A percentile compares a stretch with the other conserved stretches of the same genome.
phyloP scores from a whole-genome alignment of 2,113 vertebrate genomes.

The Rutilus rutilus region DNA sequence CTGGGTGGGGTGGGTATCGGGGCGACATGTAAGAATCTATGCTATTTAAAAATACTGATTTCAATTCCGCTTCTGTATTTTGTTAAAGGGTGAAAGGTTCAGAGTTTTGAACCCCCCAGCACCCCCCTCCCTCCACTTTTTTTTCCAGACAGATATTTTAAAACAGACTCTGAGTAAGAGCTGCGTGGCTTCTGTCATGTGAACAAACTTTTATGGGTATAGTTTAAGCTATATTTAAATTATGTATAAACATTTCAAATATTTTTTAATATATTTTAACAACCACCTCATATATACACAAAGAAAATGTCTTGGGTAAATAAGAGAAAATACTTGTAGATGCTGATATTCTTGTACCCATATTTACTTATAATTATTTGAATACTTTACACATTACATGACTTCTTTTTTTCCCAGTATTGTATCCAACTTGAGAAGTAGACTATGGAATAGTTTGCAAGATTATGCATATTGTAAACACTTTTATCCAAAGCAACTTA shows the following conservation, averaged over 20 bases:
- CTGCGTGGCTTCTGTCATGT: conserved; percentile 24
- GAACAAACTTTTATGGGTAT: not conserved
- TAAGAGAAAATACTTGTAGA: not conserved
- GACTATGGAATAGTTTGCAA: too few relatives aligned
- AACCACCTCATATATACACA: not conserved
- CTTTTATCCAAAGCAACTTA: too few relatives aligned
- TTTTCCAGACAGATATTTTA: conserved; percentile 35
- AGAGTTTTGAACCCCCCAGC: not conserved
- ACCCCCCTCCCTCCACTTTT: not conserved
- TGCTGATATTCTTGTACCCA: not conserved
- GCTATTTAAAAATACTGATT: not conserved
- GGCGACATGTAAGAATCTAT: not conserved
- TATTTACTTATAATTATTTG: not conserved
- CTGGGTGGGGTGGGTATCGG: too few relatives aligned
- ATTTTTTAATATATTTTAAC: not conserved
- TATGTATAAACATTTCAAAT: not conserved
- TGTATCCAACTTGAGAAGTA: too few relatives aligned
- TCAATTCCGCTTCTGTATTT: conserved; percentile 39
- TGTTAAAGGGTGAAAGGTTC: conserved; percentile 41
- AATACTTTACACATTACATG: not conserved
- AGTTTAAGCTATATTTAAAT: not conserved
- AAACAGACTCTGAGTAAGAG: conserved; percentile 53
- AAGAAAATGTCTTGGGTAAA: not conserved
- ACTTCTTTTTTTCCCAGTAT: not conserved
- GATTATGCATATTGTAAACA: too few relatives aligned